Evolutionary conservation across 2,797 vertebrate species (phyloP).

Genomic region (Smutsia gigantea): DNA sequence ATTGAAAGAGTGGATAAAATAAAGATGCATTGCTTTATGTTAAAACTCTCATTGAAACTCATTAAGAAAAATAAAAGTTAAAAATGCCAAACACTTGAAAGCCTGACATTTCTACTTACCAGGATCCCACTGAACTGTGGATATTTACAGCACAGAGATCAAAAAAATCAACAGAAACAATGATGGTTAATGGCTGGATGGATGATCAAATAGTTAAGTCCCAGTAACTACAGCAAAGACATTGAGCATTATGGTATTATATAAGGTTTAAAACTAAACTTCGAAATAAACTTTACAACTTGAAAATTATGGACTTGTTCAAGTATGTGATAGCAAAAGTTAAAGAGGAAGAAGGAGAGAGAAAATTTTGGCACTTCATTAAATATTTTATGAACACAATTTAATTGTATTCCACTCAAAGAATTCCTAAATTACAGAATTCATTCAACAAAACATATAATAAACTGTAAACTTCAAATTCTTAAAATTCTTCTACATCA

Average conservation of each 20-base stretch:
- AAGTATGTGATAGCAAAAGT: background rate
- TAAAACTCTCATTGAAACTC: background rate
- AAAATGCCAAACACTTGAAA: background rate
- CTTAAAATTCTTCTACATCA: background rate
- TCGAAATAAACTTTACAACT: background rate
- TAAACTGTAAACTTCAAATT: conserved; percentile 2
- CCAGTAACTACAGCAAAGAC: background rate
- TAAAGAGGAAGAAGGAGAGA: background rate
- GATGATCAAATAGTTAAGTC: background rate
- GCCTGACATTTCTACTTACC: background rate
- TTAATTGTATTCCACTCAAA: background rate
- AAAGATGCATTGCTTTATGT: conserved; percentile 13
- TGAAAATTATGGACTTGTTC: background rate
- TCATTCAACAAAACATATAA: conserved; percentile 6
- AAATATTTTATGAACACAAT: background rate
- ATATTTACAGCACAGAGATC: background rate
- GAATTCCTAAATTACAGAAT: background rate
- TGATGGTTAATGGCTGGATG: background rate
- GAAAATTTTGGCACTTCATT: background rate
- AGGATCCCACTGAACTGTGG: background rate
- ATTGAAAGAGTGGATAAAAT: conserved; percentile 26
- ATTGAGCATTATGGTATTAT: background rate
- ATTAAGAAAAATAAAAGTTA: conserved; percentile 10
- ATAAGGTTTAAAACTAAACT: conserved; percentile 20
- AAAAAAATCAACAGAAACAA: background rate